A percentile compares a stretch with the other conserved stretches of the same genome.
phyloP scores from a whole-genome alignment of 2,113 vertebrate genomes.

The Orycteropus afer region DNA sequence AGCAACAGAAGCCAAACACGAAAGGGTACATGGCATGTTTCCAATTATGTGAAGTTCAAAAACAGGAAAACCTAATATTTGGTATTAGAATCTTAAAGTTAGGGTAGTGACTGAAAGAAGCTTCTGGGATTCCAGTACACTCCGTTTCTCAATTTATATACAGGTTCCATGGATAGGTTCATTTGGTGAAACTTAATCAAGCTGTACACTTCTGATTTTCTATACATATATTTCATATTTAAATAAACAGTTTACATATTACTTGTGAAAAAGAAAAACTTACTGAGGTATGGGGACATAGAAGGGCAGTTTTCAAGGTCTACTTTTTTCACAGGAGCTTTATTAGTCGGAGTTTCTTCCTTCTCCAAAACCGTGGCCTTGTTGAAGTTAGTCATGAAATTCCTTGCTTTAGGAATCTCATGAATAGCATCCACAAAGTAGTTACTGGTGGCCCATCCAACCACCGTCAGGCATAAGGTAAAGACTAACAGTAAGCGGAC shows the following conservation, averaged over 20 bases:
- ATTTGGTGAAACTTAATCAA: not conserved
- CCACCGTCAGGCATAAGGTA: slow-evolving; percentile 84
- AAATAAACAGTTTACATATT: not conserved
- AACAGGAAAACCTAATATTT: not conserved
- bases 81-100: not conserved
- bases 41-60: not conserved
- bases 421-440: slow-evolving; percentile 83
- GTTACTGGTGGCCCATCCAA: slow-evolving; percentile 89
- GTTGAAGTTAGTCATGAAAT: slow-evolving; percentile 66
- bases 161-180: not conserved
- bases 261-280: slow-evolving; percentile 72
- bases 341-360: not conserved
- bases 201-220: not conserved
- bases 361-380: slow-evolving; percentile 63
- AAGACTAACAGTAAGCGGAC: slow-evolving; percentile 89
- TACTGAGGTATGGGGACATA: slow-evolving; percentile 84
- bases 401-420: slow-evolving; percentile 69
- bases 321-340: not conserved
- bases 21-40: not conserved
- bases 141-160: not conserved
- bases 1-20: not conserved
- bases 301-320: slow-evolving; percentile 67
- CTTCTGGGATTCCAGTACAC: not conserved
- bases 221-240: not conserved
- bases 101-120: not conserved